These are phyloP conservation scores for Metaphire vulgaris DNA, from an alignment of 1,140 invertebrate genomes.

Conservation along the genomic window DNA sequence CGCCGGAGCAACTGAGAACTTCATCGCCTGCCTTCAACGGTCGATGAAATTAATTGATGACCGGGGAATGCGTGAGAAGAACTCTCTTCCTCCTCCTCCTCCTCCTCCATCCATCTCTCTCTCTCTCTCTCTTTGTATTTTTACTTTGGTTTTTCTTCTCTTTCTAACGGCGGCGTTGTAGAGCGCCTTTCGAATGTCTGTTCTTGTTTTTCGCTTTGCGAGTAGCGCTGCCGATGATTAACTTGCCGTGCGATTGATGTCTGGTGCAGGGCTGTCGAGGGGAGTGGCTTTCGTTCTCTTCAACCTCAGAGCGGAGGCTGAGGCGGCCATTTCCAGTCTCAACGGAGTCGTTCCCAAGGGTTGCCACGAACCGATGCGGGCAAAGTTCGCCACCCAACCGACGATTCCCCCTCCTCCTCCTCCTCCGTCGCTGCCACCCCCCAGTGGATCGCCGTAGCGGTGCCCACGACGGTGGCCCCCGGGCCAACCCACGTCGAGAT, in stretches of 20 bases:
- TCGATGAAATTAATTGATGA: neutral
- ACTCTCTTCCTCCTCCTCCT: slow-evolving; percentile 10
- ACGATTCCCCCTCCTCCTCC: neutral
- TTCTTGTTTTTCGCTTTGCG: too few species aligned
- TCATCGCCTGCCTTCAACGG: neutral
- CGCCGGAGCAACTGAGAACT: too few species aligned
- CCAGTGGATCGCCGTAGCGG: too few species aligned
- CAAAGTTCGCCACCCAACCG: neutral
- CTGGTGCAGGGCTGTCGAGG: neutral
- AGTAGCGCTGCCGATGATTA: too few species aligned
- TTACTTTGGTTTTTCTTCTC: neutral
- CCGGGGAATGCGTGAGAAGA: neutral
- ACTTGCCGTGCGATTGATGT: too few species aligned
- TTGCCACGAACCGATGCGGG: neutral
- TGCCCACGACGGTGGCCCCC: too few species aligned
- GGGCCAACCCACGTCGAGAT: too few species aligned
- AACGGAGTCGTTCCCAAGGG: neutral
- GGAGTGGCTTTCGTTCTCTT: neutral
- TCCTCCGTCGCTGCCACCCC: neutral
- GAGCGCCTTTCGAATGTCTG: too few species aligned
- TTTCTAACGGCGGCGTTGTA: too few species aligned
- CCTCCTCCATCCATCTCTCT: slow-evolving; percentile 14
- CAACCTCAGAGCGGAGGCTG: neutral
- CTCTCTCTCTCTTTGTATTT: neutral
- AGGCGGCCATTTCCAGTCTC: neutral